Base-by-base conservation (phyloP, 2,888 invertebrate genomes). In the Drosophila cracens region DNA sequence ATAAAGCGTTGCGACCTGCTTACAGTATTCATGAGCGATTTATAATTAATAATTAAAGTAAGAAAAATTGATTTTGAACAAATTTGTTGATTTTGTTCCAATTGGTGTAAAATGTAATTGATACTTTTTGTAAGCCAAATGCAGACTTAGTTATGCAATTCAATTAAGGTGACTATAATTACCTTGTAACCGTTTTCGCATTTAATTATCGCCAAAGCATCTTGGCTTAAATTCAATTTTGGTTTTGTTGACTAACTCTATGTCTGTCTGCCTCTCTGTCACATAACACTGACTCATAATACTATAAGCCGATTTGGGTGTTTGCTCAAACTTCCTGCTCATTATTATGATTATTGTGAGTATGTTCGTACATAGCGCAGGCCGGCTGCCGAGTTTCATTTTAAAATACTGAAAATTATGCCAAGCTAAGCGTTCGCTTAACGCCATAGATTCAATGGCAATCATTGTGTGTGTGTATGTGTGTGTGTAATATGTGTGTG, bases 271-370 rank as follows among this genome's bases (percentile, higher is more conserved):
- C 53, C 63, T 13, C 49, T 53, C 64, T 57, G 64, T 63, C 73
- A 74, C 65, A 71, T 78, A 75, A 74, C 74, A 57, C 56, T 64
- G 61, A 64, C 72, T 65, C 56, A 58, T 89, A 85, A 85, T 76
- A 85, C 87, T 72, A 63, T 89, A 86, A 86, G 85, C 85, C 85
- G 85, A 84, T 85, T 85, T 89, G 68, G 85, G 79, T 49, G 40
- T 72, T 72, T 72, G 74, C 63, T 69, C 54, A 36, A 70, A 81
- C 85, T 86, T 86, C 85, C 85, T 86, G 88, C 88, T 86, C 76
- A 87, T 80, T 86, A 84, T 89, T 89, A 68, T 76, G 66, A 78
- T 63, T 62, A 62, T 71, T 65, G 54, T 67, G 67, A 67, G 70
- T 29, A 10, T 38, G 38, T 38, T 16, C 38, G 43, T 40, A 40